Evolutionary conservation across 2,888 invertebrate species (phyloP), one percentile per base, ranked within the genome.

Genomic region (Sylvicola fuscatus): DNA sequence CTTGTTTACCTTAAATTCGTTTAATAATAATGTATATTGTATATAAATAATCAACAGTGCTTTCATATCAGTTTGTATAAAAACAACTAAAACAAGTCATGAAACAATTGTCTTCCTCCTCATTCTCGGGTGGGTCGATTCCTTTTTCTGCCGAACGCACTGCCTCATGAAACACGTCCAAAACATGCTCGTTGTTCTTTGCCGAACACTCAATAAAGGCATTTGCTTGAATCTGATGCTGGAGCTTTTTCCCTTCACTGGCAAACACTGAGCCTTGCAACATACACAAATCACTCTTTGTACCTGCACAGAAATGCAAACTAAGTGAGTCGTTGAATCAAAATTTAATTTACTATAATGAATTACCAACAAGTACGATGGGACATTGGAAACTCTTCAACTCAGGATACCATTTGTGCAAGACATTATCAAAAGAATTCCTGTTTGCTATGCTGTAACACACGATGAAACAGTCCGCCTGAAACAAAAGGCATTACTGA

Each of bases 151-250:
- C 11, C n/a, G 38, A 36, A 11, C 28, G 16, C 12, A 36, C 30
- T 11, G 38, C 33, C 21, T 33, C 36, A 13, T 29, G 29, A n/a
- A 29, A 13, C 7, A 34, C 36, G 27, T 36, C 38, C n/a, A 34
- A 33, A 4, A 36, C 32, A 14, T 31, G 33, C 11, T 16, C 13
- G 21, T 39, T 27, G 12, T 36, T 16, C 31, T 39, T 39, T 2
- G 38, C 30, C 11, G 38, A 36, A 36, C 38, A 39, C 32, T 36
- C 36, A 12, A 34, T 2, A 27, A 36, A 36, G 31, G 28, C 15
- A 30, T 34, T 34, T 14, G 38, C 38, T 27, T 36, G 32, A 13
- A 39, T 26, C 13, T 34, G 21, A 12, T 21, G 17, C n/a, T 16
- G 11, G 5, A 34, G 12, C 12, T 21, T 4, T 13, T 34, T 12